Conservation (phyloP, 1,140 invertebrate species). For the Pteromalus puparum region DNA sequence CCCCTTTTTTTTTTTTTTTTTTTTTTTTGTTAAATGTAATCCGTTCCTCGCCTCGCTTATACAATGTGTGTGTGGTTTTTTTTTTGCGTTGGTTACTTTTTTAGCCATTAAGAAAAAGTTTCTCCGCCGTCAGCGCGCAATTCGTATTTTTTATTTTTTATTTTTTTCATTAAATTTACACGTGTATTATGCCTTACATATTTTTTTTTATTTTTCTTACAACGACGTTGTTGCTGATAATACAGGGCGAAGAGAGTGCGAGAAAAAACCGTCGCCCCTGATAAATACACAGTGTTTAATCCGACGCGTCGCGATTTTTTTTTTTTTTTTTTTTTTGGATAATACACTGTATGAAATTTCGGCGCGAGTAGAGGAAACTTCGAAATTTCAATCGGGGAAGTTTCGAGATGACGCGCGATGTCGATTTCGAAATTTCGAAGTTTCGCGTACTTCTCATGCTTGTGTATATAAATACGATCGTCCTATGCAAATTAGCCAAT, state of each 20-base stretch:
- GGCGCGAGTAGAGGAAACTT: background rate
- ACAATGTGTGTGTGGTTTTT: constrained; percentile 23
- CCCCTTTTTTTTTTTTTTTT: constrained; percentile 49
- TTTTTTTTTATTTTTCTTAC: constrained; percentile 17
- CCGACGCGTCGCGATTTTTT: background rate
- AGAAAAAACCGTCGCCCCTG: background rate
- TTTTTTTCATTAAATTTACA: constrained; percentile 18
- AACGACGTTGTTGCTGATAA: constrained; percentile 6
- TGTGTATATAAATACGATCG: background rate
- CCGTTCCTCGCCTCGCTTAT: constrained; percentile 32
- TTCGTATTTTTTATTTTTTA: constrained; percentile 1
- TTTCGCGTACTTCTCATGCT: background rate
- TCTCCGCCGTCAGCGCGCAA: constrained; percentile 9
- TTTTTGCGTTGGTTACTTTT: constrained; percentile 34
- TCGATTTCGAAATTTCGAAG: constrained; percentile 26
- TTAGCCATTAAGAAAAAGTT: constrained; percentile 44
- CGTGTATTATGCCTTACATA: constrained; percentile 25
- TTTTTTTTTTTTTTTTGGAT: background rate
- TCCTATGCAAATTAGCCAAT: background rate
- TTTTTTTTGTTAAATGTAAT: constrained; percentile 46
- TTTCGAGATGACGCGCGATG: constrained; percentile 11
- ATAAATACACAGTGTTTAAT: background rate
- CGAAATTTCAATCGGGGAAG: constrained; percentile 34
- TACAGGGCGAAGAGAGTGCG: constrained; percentile 34
- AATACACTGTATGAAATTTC: background rate